phyloP scores from a whole-genome alignment of 2,888 invertebrate species.

The Drosophila conformis region DNA sequence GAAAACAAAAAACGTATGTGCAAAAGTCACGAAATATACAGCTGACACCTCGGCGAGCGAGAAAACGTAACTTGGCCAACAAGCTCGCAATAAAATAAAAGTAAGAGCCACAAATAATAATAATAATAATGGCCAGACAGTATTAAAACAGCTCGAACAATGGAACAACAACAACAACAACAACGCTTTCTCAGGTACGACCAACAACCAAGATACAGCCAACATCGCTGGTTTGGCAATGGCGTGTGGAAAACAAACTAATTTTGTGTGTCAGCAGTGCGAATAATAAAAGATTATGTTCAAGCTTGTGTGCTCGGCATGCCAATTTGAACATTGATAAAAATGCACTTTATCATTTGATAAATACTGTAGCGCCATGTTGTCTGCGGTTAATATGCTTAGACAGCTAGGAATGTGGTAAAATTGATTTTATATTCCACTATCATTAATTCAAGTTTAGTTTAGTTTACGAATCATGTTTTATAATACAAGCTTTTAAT shows the following conservation, averaged over 20 bases:
- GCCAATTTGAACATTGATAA: conserved; percentile 1
- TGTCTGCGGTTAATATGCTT: not conserved
- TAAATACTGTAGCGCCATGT: not conserved
- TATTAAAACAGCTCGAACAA: conserved; percentile 20
- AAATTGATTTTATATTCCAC: not conserved
- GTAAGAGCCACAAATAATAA: conserved; percentile 29
- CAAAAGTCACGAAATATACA: conserved; percentile 51
- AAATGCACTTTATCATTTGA: not conserved
- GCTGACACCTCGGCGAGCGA: conserved; percentile 29
- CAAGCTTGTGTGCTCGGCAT: not conserved
- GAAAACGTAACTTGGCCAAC: conserved; percentile 16
- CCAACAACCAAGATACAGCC: conserved; percentile 1
- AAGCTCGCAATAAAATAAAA: conserved; percentile 19
- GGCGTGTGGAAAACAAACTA: conserved; percentile 6
- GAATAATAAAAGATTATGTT: conserved; percentile 27
- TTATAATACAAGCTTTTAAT: not conserved
- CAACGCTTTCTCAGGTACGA: conserved; percentile 6
- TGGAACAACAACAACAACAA: conserved; percentile 5
- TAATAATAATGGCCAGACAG: conserved; percentile 35
- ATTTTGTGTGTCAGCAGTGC: conserved; percentile 46
- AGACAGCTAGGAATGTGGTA: not conserved
- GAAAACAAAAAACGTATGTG: conserved; percentile 7
- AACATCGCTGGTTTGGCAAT: conserved; percentile 23
- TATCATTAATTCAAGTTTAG: not conserved
- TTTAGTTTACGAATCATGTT: not conserved